Conservation (phyloP, 2,888 invertebrate genomes). For the Alcis repandata region DNA sequence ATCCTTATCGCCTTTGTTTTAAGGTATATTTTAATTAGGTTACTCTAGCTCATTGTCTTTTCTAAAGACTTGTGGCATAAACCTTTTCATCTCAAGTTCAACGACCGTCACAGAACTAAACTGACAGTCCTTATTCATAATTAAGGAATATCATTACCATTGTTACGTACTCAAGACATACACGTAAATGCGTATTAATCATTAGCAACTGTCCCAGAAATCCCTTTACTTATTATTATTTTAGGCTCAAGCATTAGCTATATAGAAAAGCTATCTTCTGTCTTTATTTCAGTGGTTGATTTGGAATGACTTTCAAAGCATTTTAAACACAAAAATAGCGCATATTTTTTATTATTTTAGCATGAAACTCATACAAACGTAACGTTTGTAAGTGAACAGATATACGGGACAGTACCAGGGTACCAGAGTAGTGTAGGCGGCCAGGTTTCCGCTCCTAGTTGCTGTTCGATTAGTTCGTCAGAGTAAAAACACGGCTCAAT, state of each 20-base stretch:
- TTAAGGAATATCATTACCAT: conserved; percentile 39
- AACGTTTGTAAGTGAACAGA: conserved; percentile 3
- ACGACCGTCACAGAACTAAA: conserved; percentile 31
- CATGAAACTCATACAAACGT: neutral
- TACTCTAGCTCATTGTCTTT: neutral
- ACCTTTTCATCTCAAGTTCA: conserved; percentile 27
- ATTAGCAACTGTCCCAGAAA: conserved; percentile 27
- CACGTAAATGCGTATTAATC: conserved; percentile 20
- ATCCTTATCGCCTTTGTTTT: neutral
- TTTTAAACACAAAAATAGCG: neutral
- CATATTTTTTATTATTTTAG: neutral
- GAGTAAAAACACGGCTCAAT: conserved; percentile 36
- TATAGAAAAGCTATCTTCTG: neutral
- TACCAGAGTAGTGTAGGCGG: conserved; percentile 21
- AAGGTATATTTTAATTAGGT: neutral
- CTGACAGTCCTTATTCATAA: conserved; percentile 33
- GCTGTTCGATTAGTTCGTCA: conserved; percentile 39
- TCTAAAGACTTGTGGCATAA: neutral
- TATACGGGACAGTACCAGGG: conserved; percentile 12
- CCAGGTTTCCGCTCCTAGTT: conserved; percentile 23
- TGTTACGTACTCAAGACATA: conserved; percentile 30
- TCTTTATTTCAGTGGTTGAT: neutral
- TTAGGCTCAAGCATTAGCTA: neutral
- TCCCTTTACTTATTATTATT: conserved; percentile 1
- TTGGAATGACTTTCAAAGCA: neutral